Percentiles rank a stretch among this genome's conserved stretches.
These are phyloP conservation scores for Rosalia funebris DNA, from an alignment of 2,888 invertebrate genomes.

Conservation along the genomic window DNA sequence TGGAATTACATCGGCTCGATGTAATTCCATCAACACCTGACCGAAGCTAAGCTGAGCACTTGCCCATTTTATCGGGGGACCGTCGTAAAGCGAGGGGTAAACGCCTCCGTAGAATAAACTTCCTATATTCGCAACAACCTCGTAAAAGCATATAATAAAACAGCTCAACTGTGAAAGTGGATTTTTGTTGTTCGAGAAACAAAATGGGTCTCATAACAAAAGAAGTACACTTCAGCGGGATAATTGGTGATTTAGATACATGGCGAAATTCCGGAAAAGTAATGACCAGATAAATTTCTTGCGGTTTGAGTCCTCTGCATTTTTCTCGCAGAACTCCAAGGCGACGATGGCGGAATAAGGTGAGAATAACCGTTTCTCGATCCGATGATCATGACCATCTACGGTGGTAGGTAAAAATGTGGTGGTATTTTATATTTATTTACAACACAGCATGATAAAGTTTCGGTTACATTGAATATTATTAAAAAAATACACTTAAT, in stretches of 20 bases:
- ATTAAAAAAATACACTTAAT: too few species aligned
- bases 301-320: background rate
- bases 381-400: too few species aligned
- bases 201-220: slow-evolving; percentile 60
- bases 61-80: background rate
- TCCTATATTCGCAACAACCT: slow-evolving; percentile 48
- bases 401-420: too few species aligned
- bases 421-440: too few species aligned
- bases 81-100: background rate
- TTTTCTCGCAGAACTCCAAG: background rate
- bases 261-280: slow-evolving; percentile 45
- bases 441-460: too few species aligned
- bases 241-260: slow-evolving; percentile 58
- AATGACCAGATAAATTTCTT: slow-evolving; percentile 37
- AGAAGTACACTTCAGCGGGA: slow-evolving; percentile 53
- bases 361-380: too few species aligned
- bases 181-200: slow-evolving; percentile 60
- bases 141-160: slow-evolving; percentile 63
- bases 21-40: slow-evolving; percentile 14
- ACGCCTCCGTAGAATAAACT: background rate
- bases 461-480: too few species aligned
- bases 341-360: too few species aligned
- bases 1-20: background rate
- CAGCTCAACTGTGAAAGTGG: slow-evolving; percentile 64
- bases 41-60: background rate